A percentile compares a stretch with the other conserved stretches of the same genome.
Conservation (phyloP, 1,140 invertebrate genomes). For the Physella acuta region DNA sequence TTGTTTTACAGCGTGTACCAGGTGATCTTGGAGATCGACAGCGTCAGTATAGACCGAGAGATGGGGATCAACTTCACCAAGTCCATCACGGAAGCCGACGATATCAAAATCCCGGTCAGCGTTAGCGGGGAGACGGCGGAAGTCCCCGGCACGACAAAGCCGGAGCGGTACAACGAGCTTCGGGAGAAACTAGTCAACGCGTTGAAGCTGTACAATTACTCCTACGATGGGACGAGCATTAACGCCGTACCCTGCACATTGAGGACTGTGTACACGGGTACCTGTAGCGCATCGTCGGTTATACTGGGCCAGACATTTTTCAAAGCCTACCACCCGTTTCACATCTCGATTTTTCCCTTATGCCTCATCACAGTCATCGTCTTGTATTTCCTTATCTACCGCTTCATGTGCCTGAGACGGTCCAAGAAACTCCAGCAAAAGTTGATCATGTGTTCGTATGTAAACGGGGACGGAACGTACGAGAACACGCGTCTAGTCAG, state of each 20-base stretch:
- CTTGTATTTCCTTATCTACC: slow-evolving; percentile 37
- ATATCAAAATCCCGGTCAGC: background rate
- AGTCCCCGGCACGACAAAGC: background rate
- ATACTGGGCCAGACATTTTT: slow-evolving; percentile 24
- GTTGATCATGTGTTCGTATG: slow-evolving; percentile 35
- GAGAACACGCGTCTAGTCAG: slow-evolving; percentile 16
- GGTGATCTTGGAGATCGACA: slow-evolving; percentile 19
- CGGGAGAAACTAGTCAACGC: background rate
- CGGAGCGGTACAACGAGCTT: background rate
- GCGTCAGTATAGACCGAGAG: background rate
- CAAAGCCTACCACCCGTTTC: slow-evolving; percentile 32
- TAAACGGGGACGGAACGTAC: slow-evolving; percentile 31
- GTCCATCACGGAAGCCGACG: slow-evolving; percentile 5
- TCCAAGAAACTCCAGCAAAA: slow-evolving; percentile 32
- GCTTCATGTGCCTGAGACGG: slow-evolving; percentile 30
- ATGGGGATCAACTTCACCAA: slow-evolving; percentile 22
- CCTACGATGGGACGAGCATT: background rate
- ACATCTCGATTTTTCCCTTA: slow-evolving; percentile 40
- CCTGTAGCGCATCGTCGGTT: slow-evolving; percentile 29
- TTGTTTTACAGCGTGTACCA: slow-evolving; percentile 48
- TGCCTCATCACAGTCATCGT: slow-evolving; percentile 40
- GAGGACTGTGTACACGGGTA: slow-evolving; percentile 24
- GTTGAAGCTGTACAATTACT: background rate
- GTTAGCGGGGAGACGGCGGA: background rate
- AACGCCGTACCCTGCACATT: background rate